Conservation (phyloP, 2,888 invertebrate genomes). For the Xestia xanthographa region DNA sequence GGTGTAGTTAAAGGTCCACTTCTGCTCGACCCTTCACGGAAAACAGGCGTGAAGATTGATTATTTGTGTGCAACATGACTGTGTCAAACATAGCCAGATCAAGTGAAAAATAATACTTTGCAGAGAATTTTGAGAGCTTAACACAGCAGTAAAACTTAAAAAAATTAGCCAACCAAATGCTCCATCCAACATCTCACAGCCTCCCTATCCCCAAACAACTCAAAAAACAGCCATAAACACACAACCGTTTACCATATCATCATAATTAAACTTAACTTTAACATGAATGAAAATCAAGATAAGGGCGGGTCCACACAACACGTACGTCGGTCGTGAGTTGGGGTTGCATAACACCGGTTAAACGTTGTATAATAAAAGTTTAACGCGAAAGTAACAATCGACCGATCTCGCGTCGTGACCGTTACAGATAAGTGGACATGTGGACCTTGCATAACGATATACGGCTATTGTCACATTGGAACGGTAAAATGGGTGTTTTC, state of each 20-base stretch:
- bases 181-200: neutral
- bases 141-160: neutral
- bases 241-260: constrained; percentile 44
- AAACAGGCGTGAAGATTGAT: too few species aligned
- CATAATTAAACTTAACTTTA: constrained; percentile 57
- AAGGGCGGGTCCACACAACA: constrained; percentile 72
- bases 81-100: too few species aligned
- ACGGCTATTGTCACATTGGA: constrained; percentile 58
- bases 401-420: constrained; percentile 79
- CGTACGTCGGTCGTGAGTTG: constrained; percentile 77
- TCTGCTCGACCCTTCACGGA: too few species aligned
- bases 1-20: too few species aligned
- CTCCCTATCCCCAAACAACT: neutral
- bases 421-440: constrained; percentile 83
- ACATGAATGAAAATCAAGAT: constrained; percentile 68
- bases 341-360: constrained; percentile 72
- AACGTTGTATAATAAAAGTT: constrained; percentile 82
- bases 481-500: constrained; percentile 9
- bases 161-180: neutral
- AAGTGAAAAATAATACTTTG: neutral
- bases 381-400: constrained; percentile 78
- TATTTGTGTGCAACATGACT: neutral
- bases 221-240: constrained; percentile 19
- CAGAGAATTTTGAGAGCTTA: too few species aligned
- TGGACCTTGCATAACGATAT: constrained; percentile 74